Conservation (phyloP, 2,888 invertebrate species). For the Drosophila suboccidentalis region DNA sequence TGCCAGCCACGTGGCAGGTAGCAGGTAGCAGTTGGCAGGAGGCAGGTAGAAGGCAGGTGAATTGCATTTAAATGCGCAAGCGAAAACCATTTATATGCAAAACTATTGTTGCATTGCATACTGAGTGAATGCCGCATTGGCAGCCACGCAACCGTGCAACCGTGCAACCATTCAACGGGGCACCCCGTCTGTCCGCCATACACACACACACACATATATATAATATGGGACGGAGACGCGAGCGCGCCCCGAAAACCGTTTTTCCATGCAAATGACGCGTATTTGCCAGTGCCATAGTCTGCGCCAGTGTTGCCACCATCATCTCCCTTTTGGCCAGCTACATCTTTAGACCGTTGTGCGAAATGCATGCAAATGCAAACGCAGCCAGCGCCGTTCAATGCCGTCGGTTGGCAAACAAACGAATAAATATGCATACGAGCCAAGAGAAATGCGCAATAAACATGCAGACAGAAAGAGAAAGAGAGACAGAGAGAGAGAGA, state of each 20-base stretch:
- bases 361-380: conserved; percentile 79
- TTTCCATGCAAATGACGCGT: conserved; percentile 83
- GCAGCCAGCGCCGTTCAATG: conserved; percentile 68
- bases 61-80: conserved; percentile 83
- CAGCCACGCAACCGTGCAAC: conserved; percentile 24
- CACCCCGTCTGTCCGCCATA: conserved; percentile 27
- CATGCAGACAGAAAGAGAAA: conserved; percentile 52
- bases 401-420: conserved; percentile 70
- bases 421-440: conserved; percentile 74
- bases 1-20: conserved; percentile 13
- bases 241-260: conserved; percentile 65
- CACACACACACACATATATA: too few species aligned
- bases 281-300: conserved; percentile 59
- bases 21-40: conserved; percentile 19
- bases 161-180: conserved; percentile 2
- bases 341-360: conserved; percentile 75
- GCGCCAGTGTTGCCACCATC: conserved; percentile 3
- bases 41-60: conserved; percentile 46
- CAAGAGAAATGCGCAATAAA: conserved; percentile 77
- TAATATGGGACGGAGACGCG: conserved; percentile 47
- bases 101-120: conserved; percentile 83
- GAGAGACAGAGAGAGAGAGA: conserved; percentile 9
- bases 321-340: conserved; percentile 18
- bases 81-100: conserved; percentile 84
- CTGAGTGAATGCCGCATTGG: conserved; percentile 75